Evolutionary conservation across 1,140 invertebrate genomes (phyloP), one percentile per base, ranked within the genome.

Genomic region (Hypsibius dujardini): DNA sequence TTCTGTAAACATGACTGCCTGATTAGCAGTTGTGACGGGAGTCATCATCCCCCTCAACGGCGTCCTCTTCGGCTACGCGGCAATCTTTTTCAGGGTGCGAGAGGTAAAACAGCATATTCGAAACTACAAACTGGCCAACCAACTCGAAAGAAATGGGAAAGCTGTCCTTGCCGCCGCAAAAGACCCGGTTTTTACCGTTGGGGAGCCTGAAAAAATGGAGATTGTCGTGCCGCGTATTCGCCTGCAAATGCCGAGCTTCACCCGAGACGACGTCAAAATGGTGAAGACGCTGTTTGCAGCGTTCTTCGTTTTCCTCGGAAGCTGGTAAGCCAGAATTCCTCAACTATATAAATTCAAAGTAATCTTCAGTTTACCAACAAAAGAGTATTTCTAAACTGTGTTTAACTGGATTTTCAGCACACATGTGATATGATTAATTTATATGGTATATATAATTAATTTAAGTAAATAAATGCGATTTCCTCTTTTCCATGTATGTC

Each of bases 281-380:
- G 74, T 74, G 1, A 70, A 72, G 47, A 75, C 73, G 46, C 71
- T 75, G 12, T 75, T 75, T 40, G 70, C 73, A 14, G 73, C 74
- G 2, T 75, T 75, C 59, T 46, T 74, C 46, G 70, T 73, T 2
- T 75, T 75, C 62, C 67, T 74, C 14, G 42, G 74, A n/a, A 74
- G 74, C 62, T 75, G 74, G 74, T 67, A 45, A 28, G 28, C 28
- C 28, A 28, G 28, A 28, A 28, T 28, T 28, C 28, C 28, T 28
- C 28, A 28, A 28, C 28, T 28, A 28, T 28, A 28, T 28, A 28
- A 28, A 28, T 28, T 28, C 28, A 28, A 28, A 28, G 28, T 28
- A 28, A 28, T 28, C 28, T 28, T 28, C 28, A 28, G 28, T 28
- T 28, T 28, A 28, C 28, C 28, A 28, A 28, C 28, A 28, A 28